Conservation (phyloP, 2,888 invertebrate species). For the Diaperis boleti region DNA sequence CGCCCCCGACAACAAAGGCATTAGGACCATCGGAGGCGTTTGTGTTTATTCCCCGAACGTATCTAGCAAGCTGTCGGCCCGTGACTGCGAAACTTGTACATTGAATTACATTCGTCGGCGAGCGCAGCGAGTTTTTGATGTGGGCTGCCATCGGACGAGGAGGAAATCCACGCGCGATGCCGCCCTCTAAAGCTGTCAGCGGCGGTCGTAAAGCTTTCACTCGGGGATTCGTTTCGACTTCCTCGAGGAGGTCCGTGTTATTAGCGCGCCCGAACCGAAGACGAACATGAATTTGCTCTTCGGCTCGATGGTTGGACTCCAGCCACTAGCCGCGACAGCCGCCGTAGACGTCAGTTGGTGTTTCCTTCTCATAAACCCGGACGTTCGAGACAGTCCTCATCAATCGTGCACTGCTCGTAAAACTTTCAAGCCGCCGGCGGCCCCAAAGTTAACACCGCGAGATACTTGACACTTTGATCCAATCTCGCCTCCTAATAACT, state of each 20-base stretch:
- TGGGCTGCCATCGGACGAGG: constrained; percentile 2
- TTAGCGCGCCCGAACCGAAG: neutral
- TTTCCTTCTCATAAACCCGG: too few relatives aligned
- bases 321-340: too few relatives aligned
- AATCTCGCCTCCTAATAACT: too few relatives aligned
- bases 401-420: too few relatives aligned
- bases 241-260: constrained; percentile 40
- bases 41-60: constrained; percentile 67
- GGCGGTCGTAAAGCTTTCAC: constrained; percentile 67
- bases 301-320: too few relatives aligned
- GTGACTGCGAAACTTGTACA: constrained; percentile 57
- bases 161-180: constrained; percentile 36
- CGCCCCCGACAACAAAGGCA: constrained; percentile 64
- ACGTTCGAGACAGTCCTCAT: too few relatives aligned
- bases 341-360: too few relatives aligned
- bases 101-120: constrained; percentile 55
- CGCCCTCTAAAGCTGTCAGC: constrained; percentile 65
- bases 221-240: constrained; percentile 62
- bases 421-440: too few relatives aligned
- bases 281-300: neutral
- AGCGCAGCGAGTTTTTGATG: too few relatives aligned
- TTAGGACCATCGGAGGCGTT: constrained; percentile 66
- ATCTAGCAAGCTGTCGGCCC: constrained; percentile 65
- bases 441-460: too few relatives aligned
- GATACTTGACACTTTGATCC: too few relatives aligned